phyloP scores from a whole-genome alignment of 2,113 vertebrate species.

The Urocitellus parryii region DNA sequence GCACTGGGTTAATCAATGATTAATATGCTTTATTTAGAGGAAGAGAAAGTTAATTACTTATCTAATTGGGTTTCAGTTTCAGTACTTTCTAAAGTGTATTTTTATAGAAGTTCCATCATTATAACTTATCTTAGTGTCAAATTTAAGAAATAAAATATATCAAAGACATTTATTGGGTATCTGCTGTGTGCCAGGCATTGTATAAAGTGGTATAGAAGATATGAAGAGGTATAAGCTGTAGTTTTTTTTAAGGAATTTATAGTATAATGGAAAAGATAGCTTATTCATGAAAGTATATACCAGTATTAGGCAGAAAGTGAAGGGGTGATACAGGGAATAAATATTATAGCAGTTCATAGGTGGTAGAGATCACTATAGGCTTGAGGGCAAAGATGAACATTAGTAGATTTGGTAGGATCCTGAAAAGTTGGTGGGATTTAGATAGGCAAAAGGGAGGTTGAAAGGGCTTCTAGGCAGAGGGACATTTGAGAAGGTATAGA shows the following conservation, averaged over 20 bases:
- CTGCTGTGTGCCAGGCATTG: constrained; percentile 52
- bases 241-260: constrained; percentile 28
- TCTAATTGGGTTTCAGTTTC: constrained; percentile 21
- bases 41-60: constrained; percentile 45
- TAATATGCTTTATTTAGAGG: constrained; percentile 19
- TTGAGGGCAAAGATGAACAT: background rate
- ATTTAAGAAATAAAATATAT: constrained; percentile 30
- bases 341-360: background rate
- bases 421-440: background rate
- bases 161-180: constrained; percentile 51
- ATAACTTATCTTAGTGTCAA: constrained; percentile 46
- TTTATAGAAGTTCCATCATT: constrained; percentile 25
- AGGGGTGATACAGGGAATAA: background rate
- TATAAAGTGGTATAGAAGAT: background rate
- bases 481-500: background rate
- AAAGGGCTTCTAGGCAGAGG: background rate
- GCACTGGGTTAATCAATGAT: background rate
- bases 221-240: background rate
- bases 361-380: background rate
- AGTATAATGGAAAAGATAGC: background rate
- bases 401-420: background rate
- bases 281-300: background rate
- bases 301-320: constrained; percentile 22
- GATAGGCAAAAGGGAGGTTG: background rate
- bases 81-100: constrained; percentile 42